Evolutionary conservation across 2,797 vertebrate species (phyloP), one percentile per base, ranked within the genome.

Genomic region (Hirundo rustica): DNA sequence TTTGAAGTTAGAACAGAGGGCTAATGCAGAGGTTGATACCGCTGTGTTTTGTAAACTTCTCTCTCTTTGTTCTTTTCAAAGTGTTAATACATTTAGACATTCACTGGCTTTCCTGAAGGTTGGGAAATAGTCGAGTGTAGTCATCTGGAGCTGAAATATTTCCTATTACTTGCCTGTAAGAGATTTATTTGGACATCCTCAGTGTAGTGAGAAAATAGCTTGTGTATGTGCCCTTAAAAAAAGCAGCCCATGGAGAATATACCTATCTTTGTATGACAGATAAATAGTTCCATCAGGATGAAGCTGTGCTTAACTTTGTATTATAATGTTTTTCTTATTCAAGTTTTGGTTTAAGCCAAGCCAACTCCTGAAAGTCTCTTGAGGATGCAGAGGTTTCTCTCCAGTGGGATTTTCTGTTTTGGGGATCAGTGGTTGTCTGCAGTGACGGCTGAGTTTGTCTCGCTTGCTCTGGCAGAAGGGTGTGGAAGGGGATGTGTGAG

Each of bases 71-170:
- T 85, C 67, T 85, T 79, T 89, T 61, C 40, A 20, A 89, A 89
- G 77, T 77, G 45, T n/a, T 89, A 77, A 80, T 65, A 27, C 68
- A 81, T 96, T 72, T 11, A 85, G 75, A 42, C 71, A 94, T 83
- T 83, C 66, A 34, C 54, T 83, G 85, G 44, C 51, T 93, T 92
- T 95, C 44, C n/a, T 86, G 87, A 88, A 95, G 82, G 76, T 73
- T 95, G 79, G 87, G 40, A 75, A 90, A 86, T 81, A 90, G 93
- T 86, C 30, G 8, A 45, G 85, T 90, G 79, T 95, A 96, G 94
- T 95, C 96, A 96, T 72, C 85, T 95, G 94, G 48, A 94, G 92
- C 94, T 96, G 94, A 96, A 96, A 95, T 96, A 96, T 95, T 95
- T 95, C 76, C 66, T 86, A 58, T 86, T 89, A 84, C 93, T 91